These are phyloP conservation scores for Lagorchestes hirsutus DNA, from an alignment of 2,797 vertebrate species.

Conservation along the genomic window DNA sequence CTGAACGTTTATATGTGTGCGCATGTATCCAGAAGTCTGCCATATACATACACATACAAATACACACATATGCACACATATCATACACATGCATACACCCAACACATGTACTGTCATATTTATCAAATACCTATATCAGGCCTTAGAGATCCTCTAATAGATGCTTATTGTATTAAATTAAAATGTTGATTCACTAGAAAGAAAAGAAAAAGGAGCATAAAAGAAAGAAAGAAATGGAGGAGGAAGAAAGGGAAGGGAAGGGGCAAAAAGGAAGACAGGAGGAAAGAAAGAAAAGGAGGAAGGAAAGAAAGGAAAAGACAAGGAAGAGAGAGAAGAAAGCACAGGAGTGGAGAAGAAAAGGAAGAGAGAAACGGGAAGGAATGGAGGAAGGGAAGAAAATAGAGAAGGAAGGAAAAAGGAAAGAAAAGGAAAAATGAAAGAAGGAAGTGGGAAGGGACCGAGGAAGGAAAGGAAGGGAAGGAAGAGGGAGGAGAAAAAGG, in stretches of 20 bases:
- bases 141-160: too few species aligned
- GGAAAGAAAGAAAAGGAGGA: neutral
- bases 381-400: neutral
- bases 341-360: neutral
- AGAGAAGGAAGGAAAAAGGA: too few species aligned
- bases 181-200: neutral
- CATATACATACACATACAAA: neutral
- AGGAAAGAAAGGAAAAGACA: too few species aligned
- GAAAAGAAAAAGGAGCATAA: neutral
- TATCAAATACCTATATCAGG: too few species aligned
- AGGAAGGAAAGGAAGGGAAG: too few species aligned
- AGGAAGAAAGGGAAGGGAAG: neutral
- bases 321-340: neutral
- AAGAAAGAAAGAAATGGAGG: neutral
- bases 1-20: neutral
- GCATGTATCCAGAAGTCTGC: neutral
- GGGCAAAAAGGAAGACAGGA: neutral
- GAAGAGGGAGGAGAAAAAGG: too few species aligned
- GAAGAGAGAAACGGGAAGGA: neutral
- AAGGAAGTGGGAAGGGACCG: too few species aligned
- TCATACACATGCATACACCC: neutral
- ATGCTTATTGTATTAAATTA: too few species aligned
- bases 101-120: neutral
- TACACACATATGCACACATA: neutral
- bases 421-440: too few species aligned